Percentiles rank a stretch among this genome's conserved stretches.
Evolutionary conservation across 2,888 invertebrate species (phyloP).

Genomic region (Pedicia rivosa): DNA sequence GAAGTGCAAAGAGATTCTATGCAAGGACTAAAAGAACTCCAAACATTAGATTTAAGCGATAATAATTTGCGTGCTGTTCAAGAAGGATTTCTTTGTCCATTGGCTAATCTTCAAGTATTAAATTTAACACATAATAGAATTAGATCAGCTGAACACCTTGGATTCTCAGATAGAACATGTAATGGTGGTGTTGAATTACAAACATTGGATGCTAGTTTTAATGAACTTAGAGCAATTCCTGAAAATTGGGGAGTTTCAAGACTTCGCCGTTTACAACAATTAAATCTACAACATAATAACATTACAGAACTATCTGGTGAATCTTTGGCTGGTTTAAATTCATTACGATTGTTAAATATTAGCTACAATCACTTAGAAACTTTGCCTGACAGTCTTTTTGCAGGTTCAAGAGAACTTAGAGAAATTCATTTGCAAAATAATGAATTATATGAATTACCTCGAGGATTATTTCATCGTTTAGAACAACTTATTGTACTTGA

Average conservation of each 20-base stretch:
- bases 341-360: conserved; percentile 67
- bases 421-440: conserved; percentile 77
- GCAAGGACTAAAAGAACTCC: conserved; percentile 62
- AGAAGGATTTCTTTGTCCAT: conserved; percentile 58
- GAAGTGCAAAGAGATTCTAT: conserved; percentile 58
- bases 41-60: conserved; percentile 62
- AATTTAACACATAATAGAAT: conserved; percentile 77
- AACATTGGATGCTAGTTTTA: conserved; percentile 63
- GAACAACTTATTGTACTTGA: conserved; percentile 74
- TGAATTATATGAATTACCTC: conserved; percentile 63
- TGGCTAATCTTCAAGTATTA: conserved; percentile 63
- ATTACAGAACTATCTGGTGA: conserved; percentile 66
- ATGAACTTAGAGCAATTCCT: conserved; percentile 54
- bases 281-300: conserved; percentile 70
- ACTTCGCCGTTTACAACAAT: conserved; percentile 58
- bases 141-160: conserved; percentile 59
- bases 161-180: conserved; percentile 41
- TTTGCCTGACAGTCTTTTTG: conserved; percentile 69
- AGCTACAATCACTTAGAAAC: conserved; percentile 71
- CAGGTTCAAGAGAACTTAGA: conserved; percentile 61
- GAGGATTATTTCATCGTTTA: conserved; percentile 67
- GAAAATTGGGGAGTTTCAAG: conserved; percentile 61
- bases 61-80: conserved; percentile 72
- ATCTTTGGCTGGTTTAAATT: conserved; percentile 61
- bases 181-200: conserved; percentile 55